phyloP scores from a whole-genome alignment of 2,113 vertebrate genomes.

The Otis tarda region DNA sequence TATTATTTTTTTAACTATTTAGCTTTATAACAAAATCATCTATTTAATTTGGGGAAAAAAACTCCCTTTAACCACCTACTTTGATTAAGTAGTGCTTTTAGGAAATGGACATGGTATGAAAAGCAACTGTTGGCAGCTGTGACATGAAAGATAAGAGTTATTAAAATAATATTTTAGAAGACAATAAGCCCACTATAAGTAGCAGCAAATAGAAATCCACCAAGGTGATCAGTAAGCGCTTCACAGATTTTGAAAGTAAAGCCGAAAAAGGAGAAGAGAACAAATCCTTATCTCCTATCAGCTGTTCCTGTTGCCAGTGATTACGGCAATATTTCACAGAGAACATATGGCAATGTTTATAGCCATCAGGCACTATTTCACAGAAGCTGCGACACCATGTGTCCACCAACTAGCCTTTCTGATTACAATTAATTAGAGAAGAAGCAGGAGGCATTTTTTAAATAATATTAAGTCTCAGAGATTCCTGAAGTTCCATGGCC shows the following conservation, averaged over 20 bases:
- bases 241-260: slow-evolving; percentile 21
- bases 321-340: slow-evolving; percentile 70
- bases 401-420: slow-evolving; percentile 78
- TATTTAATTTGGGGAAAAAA: background rate
- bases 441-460: slow-evolving; percentile 69
- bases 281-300: slow-evolving; percentile 53
- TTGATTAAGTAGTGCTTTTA: slow-evolving; percentile 39
- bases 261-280: slow-evolving; percentile 26
- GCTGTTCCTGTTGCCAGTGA: slow-evolving; percentile 66
- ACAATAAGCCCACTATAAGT: background rate
- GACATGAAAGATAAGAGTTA: background rate
- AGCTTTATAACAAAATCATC: slow-evolving; percentile 25
- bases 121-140: background rate
- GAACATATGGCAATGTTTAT: slow-evolving; percentile 78
- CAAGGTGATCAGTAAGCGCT: slow-evolving; percentile 31
- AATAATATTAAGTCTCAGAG: slow-evolving; percentile 60
- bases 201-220: background rate
- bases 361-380: slow-evolving; percentile 79
- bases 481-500: slow-evolving; percentile 57
- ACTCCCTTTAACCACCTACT: background rate
- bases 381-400: slow-evolving; percentile 74
- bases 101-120: slow-evolving; percentile 18
- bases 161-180: background rate
- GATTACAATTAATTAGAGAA: slow-evolving; percentile 78
- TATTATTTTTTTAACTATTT: slow-evolving; percentile 30